These are phyloP conservation scores for Herpetotheres cachinnans DNA, from an alignment of 2,113 vertebrate genomes.

Conservation along the genomic window DNA sequence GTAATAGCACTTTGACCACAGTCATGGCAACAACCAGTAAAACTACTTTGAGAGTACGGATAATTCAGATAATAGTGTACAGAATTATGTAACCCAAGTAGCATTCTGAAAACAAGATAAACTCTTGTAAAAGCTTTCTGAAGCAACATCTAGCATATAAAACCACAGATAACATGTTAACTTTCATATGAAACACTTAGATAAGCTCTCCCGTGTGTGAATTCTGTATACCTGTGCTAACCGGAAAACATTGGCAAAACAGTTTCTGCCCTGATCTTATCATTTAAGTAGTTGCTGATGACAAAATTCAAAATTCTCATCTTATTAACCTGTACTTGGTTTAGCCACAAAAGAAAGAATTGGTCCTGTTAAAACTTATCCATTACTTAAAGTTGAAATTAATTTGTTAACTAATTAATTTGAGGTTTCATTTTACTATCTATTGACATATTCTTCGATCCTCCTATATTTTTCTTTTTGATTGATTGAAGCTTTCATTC, in stretches of 20 bases:
- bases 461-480: background rate
- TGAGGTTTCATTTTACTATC: conserved; percentile 9
- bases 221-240: background rate
- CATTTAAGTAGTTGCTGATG: background rate
- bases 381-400: background rate
- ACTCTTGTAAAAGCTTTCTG: background rate
- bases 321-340: background rate
- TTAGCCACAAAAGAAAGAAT: background rate
- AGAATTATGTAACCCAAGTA: background rate
- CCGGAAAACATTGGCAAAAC: background rate
- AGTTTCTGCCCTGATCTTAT: background rate
- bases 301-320: background rate
- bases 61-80: background rate
- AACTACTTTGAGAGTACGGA: background rate
- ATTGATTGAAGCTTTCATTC: background rate
- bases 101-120: background rate
- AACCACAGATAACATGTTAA: background rate
- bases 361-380: background rate
- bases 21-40: background rate
- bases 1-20: background rate
- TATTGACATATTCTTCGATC: background rate
- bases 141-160: background rate
- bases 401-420: background rate
- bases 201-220: background rate
- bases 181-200: background rate